Base-by-base conservation (phyloP, 2,888 invertebrate species). In the Monochamus alternatus region DNA sequence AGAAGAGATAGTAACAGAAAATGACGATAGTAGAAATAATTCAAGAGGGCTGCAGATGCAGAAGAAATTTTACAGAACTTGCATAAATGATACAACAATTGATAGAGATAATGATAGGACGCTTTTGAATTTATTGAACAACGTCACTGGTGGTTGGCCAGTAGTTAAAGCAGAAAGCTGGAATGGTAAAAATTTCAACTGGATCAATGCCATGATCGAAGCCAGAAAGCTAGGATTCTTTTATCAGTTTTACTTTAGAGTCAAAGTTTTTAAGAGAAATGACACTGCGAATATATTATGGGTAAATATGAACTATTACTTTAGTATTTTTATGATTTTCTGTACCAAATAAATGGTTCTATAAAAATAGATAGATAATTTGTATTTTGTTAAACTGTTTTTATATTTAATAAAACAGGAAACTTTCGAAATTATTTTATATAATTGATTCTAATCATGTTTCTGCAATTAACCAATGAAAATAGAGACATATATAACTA, bases 91-190 rank as follows among this genome's bases (percentile, higher is more conserved):
- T 3, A 71, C 76, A 14, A 76, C 67, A 10, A 81, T 82, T 12
- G 81, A 83, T 22, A 69, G 75, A 59, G 77, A 83, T 38, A 65
- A 78, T 22, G 76, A 83, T 55, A 59, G 70, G n/a, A 76, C 78
- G 14, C 77, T 86, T 12, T 74, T 83, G 59, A 75, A 83, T 3
- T 51, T 81, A 10, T 55, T 87, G 4, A 80, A 83, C 38, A 79
- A 84, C 9, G 75, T 80, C 38, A 72, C 85, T 5, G 84, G 84
- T 4, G 87, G 86, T 38, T 87, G 87, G 87, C 87, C 87, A 0
- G 73, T 86, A 3, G 67, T 85, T 5, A 83, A 84, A 44, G 79
- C 77, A 30, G 67, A 80, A 5, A 71, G 70, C 62, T 86, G 86
- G 83, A 71, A 80, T 51, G 83, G 80, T 58, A 71, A 68, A 5